Evolutionary conservation across 2,888 invertebrate species (phyloP).

Genomic region (Eilema griseolum): DNA sequence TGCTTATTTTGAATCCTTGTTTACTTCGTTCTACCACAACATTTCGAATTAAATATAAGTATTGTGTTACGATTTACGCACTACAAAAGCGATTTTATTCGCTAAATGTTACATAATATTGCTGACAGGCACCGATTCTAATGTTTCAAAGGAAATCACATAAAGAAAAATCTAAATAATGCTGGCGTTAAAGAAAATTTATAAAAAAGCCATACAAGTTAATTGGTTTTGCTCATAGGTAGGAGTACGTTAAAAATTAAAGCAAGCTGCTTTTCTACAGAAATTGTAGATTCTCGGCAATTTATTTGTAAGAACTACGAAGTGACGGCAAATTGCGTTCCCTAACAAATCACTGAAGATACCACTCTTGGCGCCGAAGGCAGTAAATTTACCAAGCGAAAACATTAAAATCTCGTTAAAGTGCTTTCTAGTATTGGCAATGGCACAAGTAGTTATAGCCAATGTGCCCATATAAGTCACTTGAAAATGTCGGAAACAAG

Average conservation of each 20-base stretch:
- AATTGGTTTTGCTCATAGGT: not conserved
- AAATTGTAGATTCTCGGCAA: constrained; percentile 22
- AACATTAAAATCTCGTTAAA: constrained; percentile 83
- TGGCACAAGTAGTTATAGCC: constrained; percentile 50
- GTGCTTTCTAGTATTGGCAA: constrained; percentile 65
- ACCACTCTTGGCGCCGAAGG: constrained; percentile 68
- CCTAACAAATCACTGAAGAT: constrained; percentile 61
- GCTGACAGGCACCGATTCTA: too few relatives aligned
- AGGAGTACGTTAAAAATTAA: not conserved
- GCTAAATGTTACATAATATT: not conserved
- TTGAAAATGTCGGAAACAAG: constrained; percentile 40
- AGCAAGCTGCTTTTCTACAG: constrained; percentile 10
- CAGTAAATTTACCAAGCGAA: constrained; percentile 74
- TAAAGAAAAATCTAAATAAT: not conserved
- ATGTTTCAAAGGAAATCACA: not conserved
- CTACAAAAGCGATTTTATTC: not conserved
- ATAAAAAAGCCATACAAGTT: not conserved
- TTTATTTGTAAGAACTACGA: constrained; percentile 35
- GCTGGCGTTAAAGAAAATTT: not conserved
- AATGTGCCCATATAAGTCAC: constrained; percentile 50
- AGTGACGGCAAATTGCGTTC: constrained; percentile 62
- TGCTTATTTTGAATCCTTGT: not conserved
- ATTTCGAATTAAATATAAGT: not conserved
- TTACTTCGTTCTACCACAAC: not conserved
- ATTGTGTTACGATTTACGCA: not conserved